Conservation (phyloP, 2,113 vertebrate species). For the Neopipo cinnamomea region DNA sequence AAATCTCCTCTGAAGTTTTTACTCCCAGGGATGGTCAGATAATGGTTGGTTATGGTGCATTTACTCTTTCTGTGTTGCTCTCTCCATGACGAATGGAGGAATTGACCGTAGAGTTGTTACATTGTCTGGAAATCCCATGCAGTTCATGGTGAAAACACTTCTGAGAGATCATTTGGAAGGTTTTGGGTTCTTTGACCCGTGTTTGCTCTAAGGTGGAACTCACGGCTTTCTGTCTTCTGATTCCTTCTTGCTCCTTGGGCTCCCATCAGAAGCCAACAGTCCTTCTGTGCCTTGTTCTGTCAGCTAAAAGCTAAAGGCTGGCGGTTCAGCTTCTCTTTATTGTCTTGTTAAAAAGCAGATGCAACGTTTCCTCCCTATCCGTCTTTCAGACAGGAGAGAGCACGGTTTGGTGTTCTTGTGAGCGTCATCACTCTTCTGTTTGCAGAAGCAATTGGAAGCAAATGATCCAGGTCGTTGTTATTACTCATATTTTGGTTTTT, state of each 20-base stretch:
- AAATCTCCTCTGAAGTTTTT: not conserved
- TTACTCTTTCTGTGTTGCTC: not conserved
- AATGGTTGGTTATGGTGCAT: not conserved
- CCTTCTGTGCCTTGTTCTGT: not conserved
- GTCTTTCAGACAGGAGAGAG: not conserved
- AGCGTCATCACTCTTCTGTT: constrained; percentile 33
- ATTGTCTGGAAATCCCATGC: rapidly evolving
- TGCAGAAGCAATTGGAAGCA: constrained; percentile 53
- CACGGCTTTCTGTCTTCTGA: rapidly evolving
- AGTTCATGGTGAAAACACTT: not conserved
- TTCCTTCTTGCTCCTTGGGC: not conserved
- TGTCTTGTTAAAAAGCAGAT: constrained; percentile 11
- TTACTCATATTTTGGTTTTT: constrained; percentile 30
- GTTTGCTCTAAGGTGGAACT: not conserved
- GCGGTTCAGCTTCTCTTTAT: not conserved
- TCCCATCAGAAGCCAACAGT: not conserved
- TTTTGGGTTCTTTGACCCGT: not conserved
- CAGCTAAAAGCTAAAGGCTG: not conserved
- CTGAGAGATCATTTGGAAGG: not conserved
- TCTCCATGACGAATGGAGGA: not conserved
- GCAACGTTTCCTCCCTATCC: not conserved
- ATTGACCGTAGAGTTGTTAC: not conserved
- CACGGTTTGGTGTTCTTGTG: not conserved
- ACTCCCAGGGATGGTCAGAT: not conserved
- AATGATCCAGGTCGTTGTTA: constrained; percentile 43